These are phyloP conservation scores for Bombus balteatus DNA, from an alignment of 1,140 invertebrate genomes.

Conservation along the genomic window DNA sequence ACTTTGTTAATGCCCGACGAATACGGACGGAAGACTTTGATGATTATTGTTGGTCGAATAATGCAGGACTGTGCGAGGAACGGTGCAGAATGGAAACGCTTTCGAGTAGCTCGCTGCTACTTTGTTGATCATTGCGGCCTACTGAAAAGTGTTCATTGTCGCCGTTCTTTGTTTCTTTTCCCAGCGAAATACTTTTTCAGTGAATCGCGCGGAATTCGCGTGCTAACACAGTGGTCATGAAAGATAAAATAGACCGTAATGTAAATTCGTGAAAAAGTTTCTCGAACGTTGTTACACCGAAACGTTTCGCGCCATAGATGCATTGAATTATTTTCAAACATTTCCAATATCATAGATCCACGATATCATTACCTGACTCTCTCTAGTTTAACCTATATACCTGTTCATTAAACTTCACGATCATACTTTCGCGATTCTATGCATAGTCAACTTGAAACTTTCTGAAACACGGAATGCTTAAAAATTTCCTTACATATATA, in stretches of 20 bases:
- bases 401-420: neutral
- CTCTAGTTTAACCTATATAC: neutral
- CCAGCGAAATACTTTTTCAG: neutral
- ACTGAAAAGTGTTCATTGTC: neutral
- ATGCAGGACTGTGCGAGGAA: neutral
- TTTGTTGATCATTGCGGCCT: slow-evolving; percentile 21
- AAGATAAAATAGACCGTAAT: neutral
- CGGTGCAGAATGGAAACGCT: neutral
- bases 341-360: neutral
- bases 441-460: neutral
- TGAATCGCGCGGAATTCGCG: neutral
- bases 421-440: neutral
- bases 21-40: slow-evolving; percentile 32
- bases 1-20: slow-evolving; percentile 46
- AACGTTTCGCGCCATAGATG: neutral
- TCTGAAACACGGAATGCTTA: neutral
- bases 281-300: neutral
- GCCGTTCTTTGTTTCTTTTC: neutral
- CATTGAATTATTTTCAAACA: neutral
- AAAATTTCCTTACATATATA: neutral
- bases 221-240: neutral
- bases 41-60: slow-evolving; percentile 46
- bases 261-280: neutral
- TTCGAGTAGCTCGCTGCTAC: slow-evolving; percentile 17
- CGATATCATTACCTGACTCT: neutral